Evolutionary conservation across 1,140 invertebrate species (phyloP).

Genomic region (Drosophila ercepeae): DNA sequence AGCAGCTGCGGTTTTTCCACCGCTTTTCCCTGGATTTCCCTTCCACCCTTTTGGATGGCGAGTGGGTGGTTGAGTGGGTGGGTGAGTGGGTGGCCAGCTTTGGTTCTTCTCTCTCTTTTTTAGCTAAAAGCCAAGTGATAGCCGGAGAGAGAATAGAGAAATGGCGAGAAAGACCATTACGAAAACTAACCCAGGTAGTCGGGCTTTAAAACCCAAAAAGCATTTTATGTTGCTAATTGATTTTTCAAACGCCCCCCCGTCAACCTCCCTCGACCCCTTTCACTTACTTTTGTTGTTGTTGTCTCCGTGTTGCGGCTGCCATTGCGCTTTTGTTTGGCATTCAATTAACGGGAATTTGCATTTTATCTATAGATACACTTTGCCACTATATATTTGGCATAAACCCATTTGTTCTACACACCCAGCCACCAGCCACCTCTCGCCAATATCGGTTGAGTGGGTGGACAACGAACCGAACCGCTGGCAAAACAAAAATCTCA

Average conservation of each 20-base stretch:
- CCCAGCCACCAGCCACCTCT: background rate
- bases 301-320: slow-evolving; percentile 30
- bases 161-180: slow-evolving; percentile 13
- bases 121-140: slow-evolving; percentile 16
- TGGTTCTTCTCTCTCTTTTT: slow-evolving; percentile 12
- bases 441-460: slow-evolving; percentile 9
- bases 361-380: slow-evolving; percentile 58
- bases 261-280: background rate
- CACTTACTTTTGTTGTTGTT: background rate
- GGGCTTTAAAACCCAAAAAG: slow-evolving; percentile 47
- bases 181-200: slow-evolving; percentile 41
- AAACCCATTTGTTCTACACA: background rate
- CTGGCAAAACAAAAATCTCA: slow-evolving; percentile 33
- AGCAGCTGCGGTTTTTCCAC: slow-evolving; percentile 76
- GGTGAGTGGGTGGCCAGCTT: slow-evolving; percentile 18
- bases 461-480: too few relatives aligned
- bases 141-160: slow-evolving; percentile 2
- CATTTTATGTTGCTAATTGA: slow-evolving; percentile 76
- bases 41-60: background rate
- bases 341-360: slow-evolving; percentile 76
- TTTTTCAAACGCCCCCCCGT: slow-evolving; percentile 52
- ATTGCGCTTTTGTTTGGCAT: slow-evolving; percentile 67
- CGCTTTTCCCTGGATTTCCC: slow-evolving; percentile 9
- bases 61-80: slow-evolving; percentile 2
- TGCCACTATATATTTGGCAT: slow-evolving; percentile 31